A percentile compares a stretch with the other conserved stretches of the same genome.
Conservation (phyloP, 2,797 vertebrate species). For the Platyrinchus mystaceus region DNA sequence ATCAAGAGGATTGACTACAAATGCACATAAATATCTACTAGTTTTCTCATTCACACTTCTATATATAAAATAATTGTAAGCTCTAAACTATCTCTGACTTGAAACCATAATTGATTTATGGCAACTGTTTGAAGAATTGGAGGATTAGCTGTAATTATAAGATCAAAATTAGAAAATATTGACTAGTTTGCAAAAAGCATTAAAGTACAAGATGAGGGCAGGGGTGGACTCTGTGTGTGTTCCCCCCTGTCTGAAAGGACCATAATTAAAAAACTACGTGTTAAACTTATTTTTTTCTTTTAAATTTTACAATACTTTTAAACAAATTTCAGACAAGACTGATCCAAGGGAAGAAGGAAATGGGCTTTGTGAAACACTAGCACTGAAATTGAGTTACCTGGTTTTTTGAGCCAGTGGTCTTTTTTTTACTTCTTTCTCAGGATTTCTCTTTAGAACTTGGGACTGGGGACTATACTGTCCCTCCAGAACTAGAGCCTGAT, state of each 20-base stretch:
- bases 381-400: not conserved
- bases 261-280: not conserved
- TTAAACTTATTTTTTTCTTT: not conserved
- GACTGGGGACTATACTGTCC: not conserved
- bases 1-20: not conserved
- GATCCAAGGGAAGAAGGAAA: not conserved
- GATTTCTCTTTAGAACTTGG: not conserved
- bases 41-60: not conserved
- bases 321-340: not conserved
- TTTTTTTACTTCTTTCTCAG: not conserved
- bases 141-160: not conserved
- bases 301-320: not conserved
- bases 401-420: not conserved
- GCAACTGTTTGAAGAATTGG: not conserved
- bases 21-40: not conserved
- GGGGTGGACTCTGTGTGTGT: not conserved
- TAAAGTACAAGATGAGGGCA: not conserved
- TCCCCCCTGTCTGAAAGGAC: not conserved
- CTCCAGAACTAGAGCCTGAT: not conserved
- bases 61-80: not conserved
- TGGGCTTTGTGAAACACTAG: not conserved
- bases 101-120: not conserved
- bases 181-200: not conserved
- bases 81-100: not conserved
- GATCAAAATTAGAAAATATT: not conserved